phyloP scores from a whole-genome alignment of 53 echinoderm and acorn worm species.

The Actinopyga echinites region DNA sequence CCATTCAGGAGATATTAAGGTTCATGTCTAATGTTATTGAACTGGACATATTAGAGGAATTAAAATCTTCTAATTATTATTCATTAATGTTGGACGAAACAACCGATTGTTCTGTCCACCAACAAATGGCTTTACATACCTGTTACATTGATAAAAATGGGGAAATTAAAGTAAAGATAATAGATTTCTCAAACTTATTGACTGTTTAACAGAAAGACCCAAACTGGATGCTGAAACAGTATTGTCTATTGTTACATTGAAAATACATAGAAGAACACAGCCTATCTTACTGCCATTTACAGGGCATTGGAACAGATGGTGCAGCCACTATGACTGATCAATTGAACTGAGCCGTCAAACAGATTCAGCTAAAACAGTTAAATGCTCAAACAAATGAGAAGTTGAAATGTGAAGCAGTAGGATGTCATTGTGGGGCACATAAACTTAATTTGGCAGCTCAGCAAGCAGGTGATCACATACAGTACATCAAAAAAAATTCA shows the following conservation, averaged over 20 bases:
- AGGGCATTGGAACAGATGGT: slow-evolving; percentile 65
- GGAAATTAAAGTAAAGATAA: slow-evolving; percentile 4
- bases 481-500: slow-evolving; percentile 42
- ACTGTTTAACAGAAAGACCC: not conserved
- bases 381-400: slow-evolving; percentile 31
- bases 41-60: slow-evolving; percentile 15
- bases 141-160: slow-evolving; percentile 6
- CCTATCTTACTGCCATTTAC: not conserved
- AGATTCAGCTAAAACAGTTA: slow-evolving; percentile 39
- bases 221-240: not conserved
- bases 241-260: not conserved
- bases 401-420: slow-evolving; percentile 24
- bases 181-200: slow-evolving; percentile 20
- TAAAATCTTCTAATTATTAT: slow-evolving; percentile 1
- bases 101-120: slow-evolving; percentile 26
- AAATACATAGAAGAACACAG: not conserved
- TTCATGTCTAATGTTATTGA: slow-evolving; percentile 18
- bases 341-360: slow-evolving; percentile 51
- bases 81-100: slow-evolving; percentile 49
- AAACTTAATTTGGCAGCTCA: slow-evolving; percentile 56
- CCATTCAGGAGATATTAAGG: not conserved
- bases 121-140: slow-evolving; percentile 10
- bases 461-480: slow-evolving; percentile 41
- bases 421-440: slow-evolving; percentile 56
- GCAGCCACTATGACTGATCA: slow-evolving; percentile 61